Evolutionary conservation across 1,140 invertebrate species (phyloP).

Genomic region (Pemphigus obesinymphae): DNA sequence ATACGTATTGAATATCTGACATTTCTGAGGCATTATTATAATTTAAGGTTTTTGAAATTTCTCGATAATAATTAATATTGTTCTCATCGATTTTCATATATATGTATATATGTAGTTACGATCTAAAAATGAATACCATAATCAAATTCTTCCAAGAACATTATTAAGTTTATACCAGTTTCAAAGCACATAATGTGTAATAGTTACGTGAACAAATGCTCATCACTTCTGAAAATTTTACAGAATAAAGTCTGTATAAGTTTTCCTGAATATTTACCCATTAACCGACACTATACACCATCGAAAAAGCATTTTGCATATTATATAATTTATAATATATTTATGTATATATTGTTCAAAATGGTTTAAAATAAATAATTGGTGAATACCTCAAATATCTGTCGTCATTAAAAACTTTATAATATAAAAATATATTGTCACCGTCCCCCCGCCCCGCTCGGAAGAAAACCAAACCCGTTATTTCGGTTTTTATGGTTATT

Average conservation of each 20-base stretch:
- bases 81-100: neutral
- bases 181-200: neutral
- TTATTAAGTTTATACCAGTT: neutral
- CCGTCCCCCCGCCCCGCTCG: no score
- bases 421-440: no score
- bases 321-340: no score
- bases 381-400: no score
- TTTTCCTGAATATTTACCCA: neutral
- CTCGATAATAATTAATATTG: neutral
- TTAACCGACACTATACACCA: neutral
- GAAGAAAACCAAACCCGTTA: no score
- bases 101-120: neutral
- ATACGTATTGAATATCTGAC: neutral
- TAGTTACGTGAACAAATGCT: neutral
- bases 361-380: no score
- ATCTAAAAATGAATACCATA: neutral
- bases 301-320: no score
- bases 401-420: no score
- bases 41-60: neutral
- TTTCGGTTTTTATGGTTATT: no score
- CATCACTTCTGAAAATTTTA: neutral
- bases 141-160: neutral
- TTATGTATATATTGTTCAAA: no score
- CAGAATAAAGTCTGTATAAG: neutral
- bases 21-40: neutral